A percentile compares a stretch with the other conserved stretches of the same genome.
These are phyloP conservation scores for Melanargia galathea DNA, from an alignment of 2,888 invertebrate species.

Conservation along the genomic window DNA sequence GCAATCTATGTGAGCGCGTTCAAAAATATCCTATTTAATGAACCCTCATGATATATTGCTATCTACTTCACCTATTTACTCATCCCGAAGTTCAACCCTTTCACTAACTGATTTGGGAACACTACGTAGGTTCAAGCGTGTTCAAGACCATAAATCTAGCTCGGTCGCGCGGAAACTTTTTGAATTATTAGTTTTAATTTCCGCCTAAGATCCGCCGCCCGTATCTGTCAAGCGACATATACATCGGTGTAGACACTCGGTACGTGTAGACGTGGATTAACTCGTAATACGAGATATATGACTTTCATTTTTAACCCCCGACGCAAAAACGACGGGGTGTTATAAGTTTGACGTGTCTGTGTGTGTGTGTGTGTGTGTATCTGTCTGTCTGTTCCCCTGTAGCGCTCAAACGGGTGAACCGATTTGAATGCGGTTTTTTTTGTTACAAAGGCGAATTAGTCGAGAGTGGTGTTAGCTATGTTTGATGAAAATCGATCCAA, in stretches of 20 bases:
- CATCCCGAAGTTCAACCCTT: conserved; percentile 41
- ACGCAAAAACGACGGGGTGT: no score
- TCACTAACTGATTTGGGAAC: conserved; percentile 44
- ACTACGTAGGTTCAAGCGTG: conserved; percentile 71
- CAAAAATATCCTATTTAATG: conserved; percentile 14
- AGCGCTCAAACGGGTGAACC: no score
- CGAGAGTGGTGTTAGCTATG: no score
- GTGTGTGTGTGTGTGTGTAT: no score
- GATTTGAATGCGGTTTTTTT: no score
- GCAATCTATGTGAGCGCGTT: neutral
- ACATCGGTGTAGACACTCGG: conserved; percentile 46
- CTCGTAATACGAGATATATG: neutral
- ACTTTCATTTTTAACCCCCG: no score
- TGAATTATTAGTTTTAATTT: conserved; percentile 84
- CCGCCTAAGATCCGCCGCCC: conserved; percentile 80
- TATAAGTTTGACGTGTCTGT: no score
- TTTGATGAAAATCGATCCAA: no score
- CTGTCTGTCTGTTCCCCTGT: no score
- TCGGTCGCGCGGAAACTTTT: conserved; percentile 81
- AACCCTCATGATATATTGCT: conserved; percentile 32
- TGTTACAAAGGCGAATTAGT: no score
- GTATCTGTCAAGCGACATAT: conserved; percentile 76
- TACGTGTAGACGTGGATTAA: conserved; percentile 21
- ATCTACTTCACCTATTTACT: conserved; percentile 40
- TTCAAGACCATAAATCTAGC: conserved; percentile 76